Base-by-base conservation (phyloP, 2,888 invertebrate species). In the Drosophila multiciliata region DNA sequence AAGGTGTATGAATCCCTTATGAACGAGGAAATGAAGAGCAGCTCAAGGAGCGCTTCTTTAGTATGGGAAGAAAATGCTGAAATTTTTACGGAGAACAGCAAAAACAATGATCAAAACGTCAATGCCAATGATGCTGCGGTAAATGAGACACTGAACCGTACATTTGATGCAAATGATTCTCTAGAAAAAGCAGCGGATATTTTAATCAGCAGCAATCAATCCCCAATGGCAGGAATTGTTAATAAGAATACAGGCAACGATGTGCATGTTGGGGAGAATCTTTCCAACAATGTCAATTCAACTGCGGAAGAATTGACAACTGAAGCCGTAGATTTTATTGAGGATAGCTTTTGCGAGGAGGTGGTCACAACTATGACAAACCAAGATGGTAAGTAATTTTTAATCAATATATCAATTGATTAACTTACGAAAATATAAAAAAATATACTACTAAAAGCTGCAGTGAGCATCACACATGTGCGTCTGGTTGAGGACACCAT, bases 271-370 rank as follows among this genome's bases (percentile, higher is more conserved):
- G 4, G 23, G 29, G 23, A 53, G 5, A 5, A 54, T 26, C 26
- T 23, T 36, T 3, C 15, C 7, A 53, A 15, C 11, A 33, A 60
- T 45, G 40, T 36, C 3, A 66, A 42, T 20, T 32, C 50, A 32
- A 2, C 48, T n/a, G 32, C 36, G 3, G 20, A 8, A 15, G 49
- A 68, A 20, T 42, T 59, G 11, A 29, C 20, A 11, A 26, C 20
- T 26, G 36, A 57, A 54, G 12, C 48, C 20, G 33, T 40, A 1
- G 42, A 42, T 20, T 26, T 82, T 55, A 69, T 83, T 55, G 89
- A 81, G 11, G 80, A 87, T 26, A 73, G 48, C 61, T 75, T 83
- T 36, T 83, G 87, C 36, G 89, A 85, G 17, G 76, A 71, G 55
- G 74, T 73, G 5, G 33, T 58, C 12, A 50, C 67, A 36, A 54